Evolutionary conservation across 2,113 vertebrate genomes (phyloP), one percentile per base, ranked within the genome.

Genomic region (Ploceus nigricollis): DNA sequence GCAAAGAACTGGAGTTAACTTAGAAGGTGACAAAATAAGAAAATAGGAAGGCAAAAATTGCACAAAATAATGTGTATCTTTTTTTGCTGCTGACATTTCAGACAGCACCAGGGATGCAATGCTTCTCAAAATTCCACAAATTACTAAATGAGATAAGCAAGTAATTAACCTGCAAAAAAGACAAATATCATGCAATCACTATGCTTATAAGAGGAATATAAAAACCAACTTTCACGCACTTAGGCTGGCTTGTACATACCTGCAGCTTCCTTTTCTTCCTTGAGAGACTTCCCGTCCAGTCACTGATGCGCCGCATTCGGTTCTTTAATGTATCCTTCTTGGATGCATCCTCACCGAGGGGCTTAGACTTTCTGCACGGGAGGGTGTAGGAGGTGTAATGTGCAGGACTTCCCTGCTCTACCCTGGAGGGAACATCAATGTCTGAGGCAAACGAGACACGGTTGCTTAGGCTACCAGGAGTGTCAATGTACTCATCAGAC

Each of bases 261-360:
- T 99, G 99, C 44, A 98, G 97, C 89, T 98, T 99, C 96, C 98
- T 98, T 50, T 99, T 99, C 97, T 99, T 99, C 66, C 99, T 98
- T 2, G 98, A 99, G 73, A 99, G 98, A 97, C 99, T 99, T 53
- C 99, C 99, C 0, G 99, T 99, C 99, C 99, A 99, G 97, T 99
- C 99, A 63, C 99, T 99, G 94, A 99, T 97, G 56, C 99, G 98
- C 15, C 99, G 97, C 96, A 99, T 99, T 47, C 99, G 97, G 94
- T 97, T 99, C 97, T 98, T 99, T 79, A 99, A 97, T 1, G 98
- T 98, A 79, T 98, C 98, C 82, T 99, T 99, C 96, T 99, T 99
- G 31, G 98, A 91, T 5, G 93, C 21, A 56, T 97, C 96, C 40
- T 99, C 99, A 1, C 78, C 25, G 6, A 98, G 96, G 11, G 97